These are phyloP conservation scores for Podarcis lilfordi DNA, from an alignment of 2,797 vertebrate genomes.

Conservation along the genomic window DNA sequence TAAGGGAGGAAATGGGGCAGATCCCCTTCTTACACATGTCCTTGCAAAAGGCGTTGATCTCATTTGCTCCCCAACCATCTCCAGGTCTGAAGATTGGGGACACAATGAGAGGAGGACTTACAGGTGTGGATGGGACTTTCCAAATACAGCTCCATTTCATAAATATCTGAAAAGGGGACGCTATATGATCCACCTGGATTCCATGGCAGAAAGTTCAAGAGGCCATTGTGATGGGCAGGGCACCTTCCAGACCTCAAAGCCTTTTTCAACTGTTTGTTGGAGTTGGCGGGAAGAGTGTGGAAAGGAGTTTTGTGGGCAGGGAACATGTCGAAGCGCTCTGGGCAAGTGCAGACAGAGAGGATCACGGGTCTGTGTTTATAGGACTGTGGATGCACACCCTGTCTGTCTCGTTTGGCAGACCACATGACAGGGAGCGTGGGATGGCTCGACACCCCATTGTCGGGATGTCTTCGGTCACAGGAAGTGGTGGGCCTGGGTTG, in stretches of 20 bases:
- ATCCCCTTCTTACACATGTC: background rate
- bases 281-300: background rate
- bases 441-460: conserved; percentile 38
- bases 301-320: conserved; percentile 34
- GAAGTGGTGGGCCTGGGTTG: conserved; percentile 59
- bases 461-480: conserved; percentile 63
- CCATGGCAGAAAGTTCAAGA: rapidly evolving
- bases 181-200: background rate
- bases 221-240: background rate
- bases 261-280: background rate
- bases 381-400: conserved; percentile 54
- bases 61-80: background rate
- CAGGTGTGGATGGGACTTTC: background rate
- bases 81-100: background rate
- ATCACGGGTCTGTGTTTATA: conserved; percentile 60
- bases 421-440: conserved; percentile 79
- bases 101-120: background rate
- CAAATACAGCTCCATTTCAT: background rate
- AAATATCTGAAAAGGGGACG: background rate
- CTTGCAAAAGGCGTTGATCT: background rate
- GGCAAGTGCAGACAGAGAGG: background rate
- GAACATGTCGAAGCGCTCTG: conserved; percentile 29
- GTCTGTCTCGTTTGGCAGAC: conserved; percentile 73
- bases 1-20: background rate
- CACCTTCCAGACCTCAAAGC: background rate